A percentile compares a stretch with the other conserved stretches of the same genome.
phyloP scores from a whole-genome alignment of 1,140 invertebrate genomes.

The Drosophila aff. region DNA sequence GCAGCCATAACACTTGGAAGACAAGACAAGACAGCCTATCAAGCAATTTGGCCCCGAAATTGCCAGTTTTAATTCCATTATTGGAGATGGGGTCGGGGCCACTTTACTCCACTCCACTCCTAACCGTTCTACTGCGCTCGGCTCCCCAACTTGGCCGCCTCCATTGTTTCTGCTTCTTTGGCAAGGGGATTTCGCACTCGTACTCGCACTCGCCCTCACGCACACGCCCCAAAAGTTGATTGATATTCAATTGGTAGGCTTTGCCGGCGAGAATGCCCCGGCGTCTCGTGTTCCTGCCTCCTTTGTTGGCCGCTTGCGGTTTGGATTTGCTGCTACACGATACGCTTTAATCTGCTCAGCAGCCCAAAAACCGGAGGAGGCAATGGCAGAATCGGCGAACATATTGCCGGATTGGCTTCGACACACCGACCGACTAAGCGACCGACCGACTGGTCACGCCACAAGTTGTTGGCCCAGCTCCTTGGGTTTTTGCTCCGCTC shows the following conservation, averaged over 20 bases:
- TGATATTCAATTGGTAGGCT: slow-evolving; percentile 84
- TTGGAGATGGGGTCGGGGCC: slow-evolving; percentile 22
- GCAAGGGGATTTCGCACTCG: slow-evolving; percentile 26
- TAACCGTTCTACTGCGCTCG: not conserved
- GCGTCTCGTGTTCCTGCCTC: slow-evolving; percentile 14
- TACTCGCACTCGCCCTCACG: slow-evolving; percentile 20
- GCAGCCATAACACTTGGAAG: slow-evolving; percentile 24
- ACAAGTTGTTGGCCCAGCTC: slow-evolving; percentile 68
- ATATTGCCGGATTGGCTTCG: slow-evolving; percentile 59
- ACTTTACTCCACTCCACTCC: slow-evolving; percentile 22
- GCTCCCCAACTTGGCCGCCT: slow-evolving; percentile 8
- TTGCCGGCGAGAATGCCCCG: slow-evolving; percentile 37
- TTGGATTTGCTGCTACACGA: slow-evolving; percentile 82
- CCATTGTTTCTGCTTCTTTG: slow-evolving; percentile 35
- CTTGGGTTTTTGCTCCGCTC: slow-evolving; percentile 8
- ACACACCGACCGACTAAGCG: not conserved
- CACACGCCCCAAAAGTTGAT: slow-evolving; percentile 70
- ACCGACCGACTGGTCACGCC: slow-evolving; percentile 46
- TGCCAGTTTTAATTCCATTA: slow-evolving; percentile 84
- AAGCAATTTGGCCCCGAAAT: slow-evolving; percentile 66
- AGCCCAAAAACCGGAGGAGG: slow-evolving; percentile 17
- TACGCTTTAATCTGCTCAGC: slow-evolving; percentile 74
- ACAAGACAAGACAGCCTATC: slow-evolving; percentile 56
- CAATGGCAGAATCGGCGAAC: slow-evolving; percentile 38
- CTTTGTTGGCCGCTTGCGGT: slow-evolving; percentile 67